A percentile compares a stretch with the other conserved stretches of the same genome.
Evolutionary conservation across 1,140 invertebrate species (phyloP).

Genomic region (Oncopodura yosiiana): DNA sequence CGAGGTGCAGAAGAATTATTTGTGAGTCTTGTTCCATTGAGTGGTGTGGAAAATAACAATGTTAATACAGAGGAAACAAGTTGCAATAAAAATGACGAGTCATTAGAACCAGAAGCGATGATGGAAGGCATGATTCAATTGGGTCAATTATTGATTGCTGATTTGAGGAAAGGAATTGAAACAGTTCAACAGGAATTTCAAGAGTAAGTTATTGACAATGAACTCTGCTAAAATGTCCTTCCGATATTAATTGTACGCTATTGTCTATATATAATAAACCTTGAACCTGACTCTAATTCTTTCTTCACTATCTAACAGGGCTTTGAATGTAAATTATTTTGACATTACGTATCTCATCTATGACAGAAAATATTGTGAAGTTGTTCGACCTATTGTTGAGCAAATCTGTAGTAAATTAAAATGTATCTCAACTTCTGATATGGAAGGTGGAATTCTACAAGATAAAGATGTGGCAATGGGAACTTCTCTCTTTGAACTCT

Average conservation of each 20-base stretch:
- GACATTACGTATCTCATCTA: slow-evolving; percentile 53
- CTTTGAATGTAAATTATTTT: slow-evolving; percentile 42
- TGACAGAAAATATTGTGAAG: slow-evolving; percentile 62
- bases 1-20: slow-evolving; percentile 65
- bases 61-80: slow-evolving; percentile 49
- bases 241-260: too few species aligned
- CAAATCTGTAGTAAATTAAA: slow-evolving; percentile 64
- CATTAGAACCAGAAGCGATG: too few species aligned
- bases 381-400: slow-evolving; percentile 57
- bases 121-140: slow-evolving; percentile 68
- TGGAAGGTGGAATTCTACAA: slow-evolving; percentile 39
- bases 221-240: too few species aligned
- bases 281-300: too few species aligned
- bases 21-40: slow-evolving; percentile 36
- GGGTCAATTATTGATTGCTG: slow-evolving; percentile 66
- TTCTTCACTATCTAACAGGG: slow-evolving; percentile 36
- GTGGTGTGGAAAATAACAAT: slow-evolving; percentile 62
- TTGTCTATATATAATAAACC: too few species aligned
- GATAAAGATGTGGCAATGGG: slow-evolving; percentile 61
- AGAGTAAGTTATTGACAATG: too few species aligned
- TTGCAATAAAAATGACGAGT: too few species aligned
- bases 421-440: slow-evolving; percentile 44
- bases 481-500: slow-evolving; percentile 80
- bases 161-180: slow-evolving; percentile 68
- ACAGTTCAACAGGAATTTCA: slow-evolving; percentile 74